Evolutionary conservation across 2,113 vertebrate genomes (phyloP), one percentile per base, ranked within the genome.

Genomic region (Microcebus lehilahytsara): DNA sequence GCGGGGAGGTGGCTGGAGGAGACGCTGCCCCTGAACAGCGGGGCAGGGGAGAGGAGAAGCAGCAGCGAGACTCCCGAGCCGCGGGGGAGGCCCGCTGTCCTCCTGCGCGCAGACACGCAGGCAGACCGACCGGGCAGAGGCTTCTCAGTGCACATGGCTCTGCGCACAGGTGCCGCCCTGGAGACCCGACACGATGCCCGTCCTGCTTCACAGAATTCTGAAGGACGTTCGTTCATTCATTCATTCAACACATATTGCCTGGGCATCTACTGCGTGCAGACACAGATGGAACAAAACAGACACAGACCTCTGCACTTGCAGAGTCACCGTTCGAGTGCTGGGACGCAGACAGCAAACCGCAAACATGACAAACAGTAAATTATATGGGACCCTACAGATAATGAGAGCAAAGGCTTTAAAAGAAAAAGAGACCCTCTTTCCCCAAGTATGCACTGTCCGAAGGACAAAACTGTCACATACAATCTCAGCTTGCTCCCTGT

Each of bases 391-490:
- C 4, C 32, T 49, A 87, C 42, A 51, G 13, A 11, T 32, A 8
- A 80, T 6, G 17, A 86, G 64, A 93, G 51, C 62, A 16, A 93
- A 20, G 22, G 53, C 89, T 79, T 51, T 58, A 37, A 67, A 60
- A 71, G 46, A 49, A 49, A n/a, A n/a, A 77, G 23, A 95, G 40
- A 49, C 27, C 1, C 0, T 53, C 37, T 56, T 34, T 53, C 58
- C 64, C 27, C 7, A 58, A 42, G 10, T 4, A 0, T 23, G 46
- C 2, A 23, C 37, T 14, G 5, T 9, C 67, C n/a, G 58, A 51
- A 56, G 58, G 23, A 5, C 9, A 2, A 7, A 10, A 3, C 6
- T 4, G 32, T 49, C 51, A 1, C 0, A 12, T 19, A 42, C 58
- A 14, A 1, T 10, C 56, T 34, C 53, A 20, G 42, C 25, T 20